Conservation (phyloP, 1,140 invertebrate species). For the Camponotus floridanus region DNA sequence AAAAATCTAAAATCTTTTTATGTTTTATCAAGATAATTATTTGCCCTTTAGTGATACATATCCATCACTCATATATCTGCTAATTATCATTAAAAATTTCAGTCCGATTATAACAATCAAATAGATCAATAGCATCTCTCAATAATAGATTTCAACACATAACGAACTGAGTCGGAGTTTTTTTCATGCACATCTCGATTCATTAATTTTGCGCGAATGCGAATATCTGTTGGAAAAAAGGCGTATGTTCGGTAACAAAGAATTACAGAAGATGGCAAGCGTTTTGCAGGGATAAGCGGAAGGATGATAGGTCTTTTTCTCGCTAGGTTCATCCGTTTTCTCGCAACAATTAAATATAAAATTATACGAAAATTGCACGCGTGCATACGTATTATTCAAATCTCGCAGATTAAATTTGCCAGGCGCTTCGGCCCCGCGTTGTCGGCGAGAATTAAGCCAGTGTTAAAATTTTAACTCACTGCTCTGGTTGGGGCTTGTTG, state of each 20-base stretch:
- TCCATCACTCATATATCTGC: background rate
- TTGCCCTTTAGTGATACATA: background rate
- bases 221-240: background rate
- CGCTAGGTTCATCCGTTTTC: slow-evolving; percentile 17
- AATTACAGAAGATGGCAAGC: background rate
- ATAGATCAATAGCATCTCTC: background rate
- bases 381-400: slow-evolving; percentile 66
- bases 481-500: background rate
- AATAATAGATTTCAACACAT: background rate
- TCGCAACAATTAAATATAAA: slow-evolving; percentile 49
- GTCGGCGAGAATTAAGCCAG: slow-evolving; percentile 56
- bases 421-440: slow-evolving; percentile 37
- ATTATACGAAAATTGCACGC: slow-evolving; percentile 54
- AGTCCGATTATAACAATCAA: background rate
- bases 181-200: background rate
- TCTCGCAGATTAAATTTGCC: slow-evolving; percentile 62
- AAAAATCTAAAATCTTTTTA: background rate
- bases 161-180: background rate
- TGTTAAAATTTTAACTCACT: slow-evolving; percentile 65
- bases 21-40: background rate
- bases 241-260: background rate
- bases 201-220: background rate
- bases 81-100: background rate
- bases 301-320: slow-evolving; percentile 35
- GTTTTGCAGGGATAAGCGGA: background rate